Conservation (phyloP, 2,797 vertebrate species). For the Pseudotriccus pelzelni region DNA sequence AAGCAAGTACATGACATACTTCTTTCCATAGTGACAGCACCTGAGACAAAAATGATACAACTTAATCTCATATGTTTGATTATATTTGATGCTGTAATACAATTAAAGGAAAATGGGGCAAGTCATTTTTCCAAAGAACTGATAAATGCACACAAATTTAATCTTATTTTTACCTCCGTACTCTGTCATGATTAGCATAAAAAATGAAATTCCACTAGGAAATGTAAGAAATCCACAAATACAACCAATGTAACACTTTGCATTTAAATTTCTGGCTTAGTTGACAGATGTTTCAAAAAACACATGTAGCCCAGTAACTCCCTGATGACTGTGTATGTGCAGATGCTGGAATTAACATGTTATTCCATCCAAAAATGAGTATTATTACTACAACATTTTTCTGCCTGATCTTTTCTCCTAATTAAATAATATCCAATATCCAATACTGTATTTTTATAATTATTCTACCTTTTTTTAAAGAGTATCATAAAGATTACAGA, state of each 20-base stretch:
- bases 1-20: background rate
- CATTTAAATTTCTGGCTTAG: slow-evolving; percentile 29
- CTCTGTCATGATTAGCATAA: background rate
- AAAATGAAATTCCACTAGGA: slow-evolving; percentile 26
- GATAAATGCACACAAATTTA: background rate
- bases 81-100: background rate
- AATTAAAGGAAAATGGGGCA: background rate
- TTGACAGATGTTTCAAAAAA: slow-evolving; percentile 52
- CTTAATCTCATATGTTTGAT: background rate
- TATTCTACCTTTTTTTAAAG: background rate
- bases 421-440: background rate
- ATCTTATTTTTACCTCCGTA: background rate
- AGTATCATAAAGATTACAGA: background rate
- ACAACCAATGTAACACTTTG: background rate
- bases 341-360: background rate
- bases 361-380: background rate
- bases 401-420: background rate
- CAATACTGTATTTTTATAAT: background rate
- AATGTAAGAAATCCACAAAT: slow-evolving; percentile 10
- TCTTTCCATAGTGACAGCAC: background rate
- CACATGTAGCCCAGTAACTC: slow-evolving; percentile 17
- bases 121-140: background rate
- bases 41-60: background rate
- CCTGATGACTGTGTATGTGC: background rate
- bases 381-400: background rate